These are phyloP conservation scores for Reticulitermes speratus DNA, from an alignment of 1,140 invertebrate species.

Conservation along the genomic window DNA sequence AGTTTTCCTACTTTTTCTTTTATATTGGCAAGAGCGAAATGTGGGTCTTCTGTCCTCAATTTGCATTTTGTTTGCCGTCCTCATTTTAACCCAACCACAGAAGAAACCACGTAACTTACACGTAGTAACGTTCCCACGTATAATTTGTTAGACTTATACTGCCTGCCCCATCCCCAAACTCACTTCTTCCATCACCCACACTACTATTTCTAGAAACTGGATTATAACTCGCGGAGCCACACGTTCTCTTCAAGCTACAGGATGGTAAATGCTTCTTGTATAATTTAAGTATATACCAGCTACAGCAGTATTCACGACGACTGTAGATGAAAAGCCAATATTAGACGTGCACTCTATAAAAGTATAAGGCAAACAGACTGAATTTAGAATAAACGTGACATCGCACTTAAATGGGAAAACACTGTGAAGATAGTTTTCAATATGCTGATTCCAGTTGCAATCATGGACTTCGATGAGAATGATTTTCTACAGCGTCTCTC, in stretches of 20 bases:
- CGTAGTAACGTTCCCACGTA: background rate
- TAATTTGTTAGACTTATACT: slow-evolving; percentile 2
- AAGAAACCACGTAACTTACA: background rate
- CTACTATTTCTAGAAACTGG: background rate
- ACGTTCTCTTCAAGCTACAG: background rate
- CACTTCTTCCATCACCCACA: background rate
- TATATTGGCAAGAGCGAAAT: background rate
- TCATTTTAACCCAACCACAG: background rate
- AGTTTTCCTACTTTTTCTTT: background rate
- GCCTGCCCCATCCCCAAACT: background rate
- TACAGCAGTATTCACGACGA: background rate
- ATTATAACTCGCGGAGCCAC: background rate
- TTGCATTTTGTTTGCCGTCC: slow-evolving; percentile 5
- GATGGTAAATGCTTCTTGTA: background rate
- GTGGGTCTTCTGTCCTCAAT: background rate
- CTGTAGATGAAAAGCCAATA: slow-evolving; percentile 7
- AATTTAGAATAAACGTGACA: background rate
- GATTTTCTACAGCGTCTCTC: background rate
- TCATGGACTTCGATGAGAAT: background rate
- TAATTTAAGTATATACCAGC: background rate
- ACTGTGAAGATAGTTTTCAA: background rate
- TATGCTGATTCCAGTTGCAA: background rate
- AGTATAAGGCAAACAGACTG: background rate
- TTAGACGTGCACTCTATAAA: background rate
- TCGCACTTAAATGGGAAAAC: background rate